Evolutionary conservation across 1,140 invertebrate species (phyloP).

Genomic region (Meteorus sp.): DNA sequence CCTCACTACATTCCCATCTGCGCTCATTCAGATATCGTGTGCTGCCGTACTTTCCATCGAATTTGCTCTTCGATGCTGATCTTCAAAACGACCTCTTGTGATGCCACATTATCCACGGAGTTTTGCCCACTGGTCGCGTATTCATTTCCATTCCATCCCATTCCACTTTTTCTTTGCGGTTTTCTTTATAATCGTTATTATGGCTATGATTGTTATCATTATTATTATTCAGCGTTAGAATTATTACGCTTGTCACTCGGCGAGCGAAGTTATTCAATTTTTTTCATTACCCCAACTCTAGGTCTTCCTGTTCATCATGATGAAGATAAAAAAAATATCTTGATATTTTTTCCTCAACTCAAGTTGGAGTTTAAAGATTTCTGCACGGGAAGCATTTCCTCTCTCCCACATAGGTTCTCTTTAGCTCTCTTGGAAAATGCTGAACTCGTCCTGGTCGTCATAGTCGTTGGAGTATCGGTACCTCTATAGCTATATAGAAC

Average conservation of each 20-base stretch:
- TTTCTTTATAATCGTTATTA: slow-evolving; percentile 3
- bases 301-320: no score
- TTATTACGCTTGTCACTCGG: no score
- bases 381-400: slow-evolving; percentile 4
- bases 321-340: no score
- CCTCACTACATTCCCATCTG: slow-evolving; percentile 1
- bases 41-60: slow-evolving; percentile 20
- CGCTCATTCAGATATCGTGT: slow-evolving; percentile 25
- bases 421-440: slow-evolving; percentile 13
- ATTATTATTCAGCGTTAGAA: background rate
- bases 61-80: slow-evolving; percentile 27
- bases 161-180: background rate
- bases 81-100: slow-evolving; percentile 20
- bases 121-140: background rate
- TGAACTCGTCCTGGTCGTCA: slow-evolving; percentile 25
- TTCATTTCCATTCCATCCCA: no score
- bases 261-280: background rate
- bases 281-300: background rate
- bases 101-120: slow-evolving; percentile 24
- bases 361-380: background rate
- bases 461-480: background rate
- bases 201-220: no score
- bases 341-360: slow-evolving; percentile 32
- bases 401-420: slow-evolving; percentile 9
- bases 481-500: no score